Percentiles rank a stretch among this genome's conserved stretches.
Conservation (phyloP, 2,888 invertebrate genomes). For the Parelbella ahira region DNA sequence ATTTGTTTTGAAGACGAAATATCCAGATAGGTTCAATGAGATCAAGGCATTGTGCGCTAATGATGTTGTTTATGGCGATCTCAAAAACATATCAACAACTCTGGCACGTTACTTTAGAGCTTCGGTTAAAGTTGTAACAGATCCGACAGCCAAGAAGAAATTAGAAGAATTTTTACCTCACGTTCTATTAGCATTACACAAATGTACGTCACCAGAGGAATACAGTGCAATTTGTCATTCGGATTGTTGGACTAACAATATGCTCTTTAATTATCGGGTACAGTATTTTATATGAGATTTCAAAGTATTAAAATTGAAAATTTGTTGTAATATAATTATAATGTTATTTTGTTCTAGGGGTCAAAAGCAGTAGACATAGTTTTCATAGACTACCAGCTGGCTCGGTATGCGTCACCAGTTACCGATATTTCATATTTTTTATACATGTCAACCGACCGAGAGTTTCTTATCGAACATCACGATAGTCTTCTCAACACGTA, state of each 20-base stretch:
- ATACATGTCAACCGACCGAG: constrained; percentile 52
- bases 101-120: constrained; percentile 49
- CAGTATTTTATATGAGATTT: no score
- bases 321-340: no score
- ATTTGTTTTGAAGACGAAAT: constrained; percentile 44
- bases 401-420: constrained; percentile 54
- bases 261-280: constrained; percentile 53
- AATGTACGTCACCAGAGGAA: constrained; percentile 42
- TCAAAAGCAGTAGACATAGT: constrained; percentile 51
- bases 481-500: constrained; percentile 50
- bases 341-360: constrained; percentile 50
- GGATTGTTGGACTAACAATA: constrained; percentile 65
- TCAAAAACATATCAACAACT: constrained; percentile 42
- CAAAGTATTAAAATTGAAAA: no score
- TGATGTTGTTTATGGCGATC: constrained; percentile 53
- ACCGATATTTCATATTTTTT: constrained; percentile 59
- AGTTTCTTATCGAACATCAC: constrained; percentile 49
- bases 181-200: constrained; percentile 46
- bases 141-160: constrained; percentile 41
- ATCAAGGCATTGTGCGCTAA: constrained; percentile 42
- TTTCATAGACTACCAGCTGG: constrained; percentile 54
- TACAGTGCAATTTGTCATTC: constrained; percentile 57
- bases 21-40: constrained; percentile 42
- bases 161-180: constrained; percentile 42
- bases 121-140: constrained; percentile 48